phyloP scores from a whole-genome alignment of 1,140 invertebrate genomes.

The Drosophila lacertosa region DNA sequence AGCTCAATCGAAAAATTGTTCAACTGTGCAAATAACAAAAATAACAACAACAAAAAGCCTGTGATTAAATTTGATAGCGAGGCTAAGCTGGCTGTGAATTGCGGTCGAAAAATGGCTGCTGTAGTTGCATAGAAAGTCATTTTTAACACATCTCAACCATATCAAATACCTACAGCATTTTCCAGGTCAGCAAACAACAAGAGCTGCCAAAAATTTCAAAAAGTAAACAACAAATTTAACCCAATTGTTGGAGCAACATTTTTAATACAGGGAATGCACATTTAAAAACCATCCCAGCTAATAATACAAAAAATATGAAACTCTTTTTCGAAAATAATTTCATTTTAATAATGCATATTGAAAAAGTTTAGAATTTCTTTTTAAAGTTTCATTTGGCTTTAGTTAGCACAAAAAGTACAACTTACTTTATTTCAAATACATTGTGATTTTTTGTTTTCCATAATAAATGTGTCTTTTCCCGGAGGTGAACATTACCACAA shows the following conservation, averaged over 20 bases:
- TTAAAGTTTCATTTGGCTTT: not conserved
- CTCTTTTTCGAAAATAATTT: too few relatives aligned
- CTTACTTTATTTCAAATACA: not conserved
- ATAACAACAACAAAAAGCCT: slow-evolving; percentile 12
- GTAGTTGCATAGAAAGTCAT: not conserved
- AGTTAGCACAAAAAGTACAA: too few relatives aligned
- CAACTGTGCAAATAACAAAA: slow-evolving; percentile 36
- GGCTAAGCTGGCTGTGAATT: not conserved
- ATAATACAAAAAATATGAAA: too few relatives aligned
- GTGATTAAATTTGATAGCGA: not conserved
- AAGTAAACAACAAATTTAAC: too few relatives aligned
- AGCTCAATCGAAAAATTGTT: slow-evolving; percentile 60
- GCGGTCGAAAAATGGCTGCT: not conserved
- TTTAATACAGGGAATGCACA: too few relatives aligned
- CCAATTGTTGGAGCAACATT: too few relatives aligned
- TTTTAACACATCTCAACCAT: not conserved
- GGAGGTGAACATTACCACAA: slow-evolving; percentile 1
- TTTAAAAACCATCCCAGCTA: too few relatives aligned
- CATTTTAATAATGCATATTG: too few relatives aligned
- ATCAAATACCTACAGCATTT: not conserved
- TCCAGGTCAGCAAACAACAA: too few relatives aligned
- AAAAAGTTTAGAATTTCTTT: too few relatives aligned
- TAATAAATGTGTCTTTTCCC: not conserved
- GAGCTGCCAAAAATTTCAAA: too few relatives aligned
- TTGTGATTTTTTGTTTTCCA: not conserved